These are phyloP conservation scores for Rhyacophila brunnea DNA, from an alignment of 1,140 invertebrate species.

Conservation along the genomic window DNA sequence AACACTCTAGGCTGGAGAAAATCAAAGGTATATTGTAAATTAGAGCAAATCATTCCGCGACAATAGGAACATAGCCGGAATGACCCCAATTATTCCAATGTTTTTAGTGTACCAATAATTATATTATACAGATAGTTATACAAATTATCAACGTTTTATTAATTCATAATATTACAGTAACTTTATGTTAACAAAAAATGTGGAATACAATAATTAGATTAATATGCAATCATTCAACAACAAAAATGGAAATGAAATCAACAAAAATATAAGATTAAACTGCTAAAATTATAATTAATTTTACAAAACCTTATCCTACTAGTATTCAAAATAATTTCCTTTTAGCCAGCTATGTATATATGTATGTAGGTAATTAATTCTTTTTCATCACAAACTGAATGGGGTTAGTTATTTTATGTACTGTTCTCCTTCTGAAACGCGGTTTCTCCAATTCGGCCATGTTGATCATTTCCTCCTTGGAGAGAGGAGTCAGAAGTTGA, in stretches of 20 bases:
- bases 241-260: too few species aligned
- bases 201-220: slow-evolving; percentile 2
- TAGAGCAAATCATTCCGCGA: too few species aligned
- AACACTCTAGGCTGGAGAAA: too few species aligned
- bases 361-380: slow-evolving; percentile 7
- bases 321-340: background rate
- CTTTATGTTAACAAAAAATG: background rate
- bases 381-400: slow-evolving; percentile 28
- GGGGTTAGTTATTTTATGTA: slow-evolving; percentile 17
- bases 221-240: background rate
- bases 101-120: too few species aligned
- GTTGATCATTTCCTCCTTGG: slow-evolving; percentile 23
- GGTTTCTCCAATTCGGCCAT: slow-evolving; percentile 10
- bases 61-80: too few species aligned
- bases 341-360: background rate
- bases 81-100: too few species aligned
- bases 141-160: background rate
- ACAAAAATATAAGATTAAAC: too few species aligned
- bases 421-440: slow-evolving; percentile 18
- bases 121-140: too few species aligned
- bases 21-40: too few species aligned
- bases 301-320: too few species aligned
- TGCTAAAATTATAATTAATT: too few species aligned
- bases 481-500: slow-evolving; percentile 22
- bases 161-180: background rate